Percentiles rank a stretch among this genome's conserved stretches.
Evolutionary conservation across 2,888 invertebrate species (phyloP).

Genomic region (Orchesella flavescens): DNA sequence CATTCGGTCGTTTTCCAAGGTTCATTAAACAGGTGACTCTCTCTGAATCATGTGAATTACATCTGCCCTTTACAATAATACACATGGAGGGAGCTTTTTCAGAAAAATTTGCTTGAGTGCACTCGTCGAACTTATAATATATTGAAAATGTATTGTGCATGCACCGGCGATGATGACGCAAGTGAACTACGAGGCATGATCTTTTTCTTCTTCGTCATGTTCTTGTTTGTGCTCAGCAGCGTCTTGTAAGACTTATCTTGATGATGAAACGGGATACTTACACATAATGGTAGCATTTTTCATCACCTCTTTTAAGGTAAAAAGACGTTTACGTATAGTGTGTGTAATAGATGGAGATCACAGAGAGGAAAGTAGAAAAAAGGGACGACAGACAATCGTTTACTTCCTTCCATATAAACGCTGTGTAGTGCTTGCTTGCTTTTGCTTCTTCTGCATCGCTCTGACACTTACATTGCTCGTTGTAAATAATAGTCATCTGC

Average conservation of each 20-base stretch:
- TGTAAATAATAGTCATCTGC: constrained; percentile 56
- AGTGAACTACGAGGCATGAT: constrained; percentile 26
- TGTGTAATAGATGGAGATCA: constrained; percentile 22
- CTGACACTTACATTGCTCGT: constrained; percentile 51
- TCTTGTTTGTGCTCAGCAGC: constrained; percentile 36
- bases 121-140: neutral
- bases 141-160: neutral
- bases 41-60: neutral
- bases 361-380: neutral
- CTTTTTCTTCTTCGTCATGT: neutral
- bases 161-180: neutral
- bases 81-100: constrained; percentile 3
- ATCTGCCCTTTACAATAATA: constrained; percentile 10
- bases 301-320: constrained; percentile 53
- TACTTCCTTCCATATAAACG: constrained; percentile 47
- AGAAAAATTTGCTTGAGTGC: neutral
- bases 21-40: constrained; percentile 35
- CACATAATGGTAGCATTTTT: constrained; percentile 49
- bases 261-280: constrained; percentile 52
- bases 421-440: neutral
- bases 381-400: constrained; percentile 46
- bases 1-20: neutral
- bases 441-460: constrained; percentile 30
- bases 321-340: constrained; percentile 11
- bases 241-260: constrained; percentile 48